Conservation (phyloP, 1,140 invertebrate species). For the Drosophila pandora region DNA sequence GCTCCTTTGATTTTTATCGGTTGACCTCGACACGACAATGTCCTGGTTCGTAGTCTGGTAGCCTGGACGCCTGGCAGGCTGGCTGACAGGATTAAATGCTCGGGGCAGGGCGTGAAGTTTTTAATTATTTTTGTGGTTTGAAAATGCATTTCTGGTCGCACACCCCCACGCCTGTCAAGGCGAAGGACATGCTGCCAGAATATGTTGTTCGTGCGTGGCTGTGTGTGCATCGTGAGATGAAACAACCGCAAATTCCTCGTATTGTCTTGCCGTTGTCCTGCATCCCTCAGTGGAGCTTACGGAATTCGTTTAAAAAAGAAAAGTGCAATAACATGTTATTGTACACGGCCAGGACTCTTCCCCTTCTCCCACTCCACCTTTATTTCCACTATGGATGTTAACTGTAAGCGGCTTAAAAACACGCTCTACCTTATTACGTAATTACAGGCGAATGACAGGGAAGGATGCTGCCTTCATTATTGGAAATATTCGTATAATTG, state of each 20-base stretch:
- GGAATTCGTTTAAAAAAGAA: conserved; percentile 63
- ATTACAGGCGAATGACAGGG: conserved; percentile 73
- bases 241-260: background rate
- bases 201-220: background rate
- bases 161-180: conserved; percentile 25
- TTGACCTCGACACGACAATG: conserved; percentile 36
- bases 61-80: conserved; percentile 9
- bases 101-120: conserved; percentile 66
- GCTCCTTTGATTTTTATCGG: conserved; percentile 71
- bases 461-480: conserved; percentile 56
- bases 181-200: conserved; percentile 15
- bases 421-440: conserved; percentile 73
- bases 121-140: conserved; percentile 79
- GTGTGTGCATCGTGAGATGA: background rate
- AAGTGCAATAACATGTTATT: conserved; percentile 82
- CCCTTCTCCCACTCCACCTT: conserved; percentile 1
- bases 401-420: conserved; percentile 74
- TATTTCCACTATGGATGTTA: conserved; percentile 40
- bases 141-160: conserved; percentile 61
- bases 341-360: conserved; percentile 23
- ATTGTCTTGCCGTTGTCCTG: background rate
- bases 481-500: conserved; percentile 62
- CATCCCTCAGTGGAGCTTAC: conserved; percentile 39
- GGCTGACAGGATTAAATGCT: conserved; percentile 42
- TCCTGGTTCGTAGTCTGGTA: conserved; percentile 2